Conservation (phyloP, 1,140 invertebrate species). For the Drosophila ananassae region DNA sequence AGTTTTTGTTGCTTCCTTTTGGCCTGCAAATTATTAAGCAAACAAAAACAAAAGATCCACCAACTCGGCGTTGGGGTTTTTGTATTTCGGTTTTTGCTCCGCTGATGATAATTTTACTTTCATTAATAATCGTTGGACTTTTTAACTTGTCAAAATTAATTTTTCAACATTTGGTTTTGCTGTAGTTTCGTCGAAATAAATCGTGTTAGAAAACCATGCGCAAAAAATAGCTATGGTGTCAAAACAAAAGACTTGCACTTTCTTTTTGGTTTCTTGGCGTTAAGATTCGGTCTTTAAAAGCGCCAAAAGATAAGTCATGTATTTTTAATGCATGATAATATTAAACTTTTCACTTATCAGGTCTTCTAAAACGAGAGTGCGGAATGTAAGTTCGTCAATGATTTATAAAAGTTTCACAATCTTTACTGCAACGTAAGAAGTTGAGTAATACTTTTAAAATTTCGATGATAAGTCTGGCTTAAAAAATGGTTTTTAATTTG, state of each 20-base stretch:
- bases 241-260: slow-evolving; percentile 58
- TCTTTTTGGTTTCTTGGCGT: slow-evolving; percentile 45
- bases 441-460: not conserved
- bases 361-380: not conserved
- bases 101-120: slow-evolving; percentile 67
- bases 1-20: slow-evolving; percentile 13
- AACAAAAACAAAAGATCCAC: slow-evolving; percentile 22
- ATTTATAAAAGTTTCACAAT: not conserved
- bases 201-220: slow-evolving; percentile 37
- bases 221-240: slow-evolving; percentile 12
- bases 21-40: slow-evolving; percentile 30
- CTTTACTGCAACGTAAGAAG: not conserved
- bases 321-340: not conserved
- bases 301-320: not conserved
- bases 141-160: slow-evolving; percentile 67
- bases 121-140: slow-evolving; percentile 56
- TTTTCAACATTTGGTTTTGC: slow-evolving; percentile 36
- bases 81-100: slow-evolving; percentile 15
- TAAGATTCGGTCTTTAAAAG: slow-evolving; percentile 35
- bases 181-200: slow-evolving; percentile 53
- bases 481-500: not conserved
- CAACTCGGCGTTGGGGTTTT: not conserved
- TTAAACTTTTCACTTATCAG: not conserved
- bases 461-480: not conserved
- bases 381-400: not conserved